phyloP scores from a whole-genome alignment of 1,140 invertebrate species.

The Samia ricini region DNA sequence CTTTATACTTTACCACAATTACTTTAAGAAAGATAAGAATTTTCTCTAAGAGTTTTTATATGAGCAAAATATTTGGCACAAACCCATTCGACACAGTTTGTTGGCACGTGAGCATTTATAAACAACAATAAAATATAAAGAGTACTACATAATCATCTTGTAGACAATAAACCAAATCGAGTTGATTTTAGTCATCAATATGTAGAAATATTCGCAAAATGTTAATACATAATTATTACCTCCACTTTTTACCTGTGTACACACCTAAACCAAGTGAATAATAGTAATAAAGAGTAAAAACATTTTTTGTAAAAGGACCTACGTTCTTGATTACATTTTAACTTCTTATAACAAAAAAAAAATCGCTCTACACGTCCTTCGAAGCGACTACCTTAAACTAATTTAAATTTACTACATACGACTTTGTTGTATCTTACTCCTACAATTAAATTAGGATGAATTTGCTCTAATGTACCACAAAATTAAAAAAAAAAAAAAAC shows the following conservation, averaged over 20 bases:
- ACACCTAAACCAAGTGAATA: too few species aligned
- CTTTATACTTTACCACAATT: conserved; percentile 1
- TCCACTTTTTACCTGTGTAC: too few species aligned
- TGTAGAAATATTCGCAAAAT: too few species aligned
- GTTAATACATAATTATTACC: too few species aligned
- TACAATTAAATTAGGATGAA: background rate
- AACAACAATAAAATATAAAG: background rate
- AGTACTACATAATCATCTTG: background rate
- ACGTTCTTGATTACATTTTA: too few species aligned
- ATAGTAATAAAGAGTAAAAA: too few species aligned
- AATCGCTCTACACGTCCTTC: background rate
- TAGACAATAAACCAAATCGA: background rate
- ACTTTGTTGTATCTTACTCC: background rate
- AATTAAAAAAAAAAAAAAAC: background rate
- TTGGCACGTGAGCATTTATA: conserved; percentile 3
- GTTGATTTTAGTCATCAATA: too few species aligned
- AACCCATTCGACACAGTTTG: background rate
- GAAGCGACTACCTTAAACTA: background rate
- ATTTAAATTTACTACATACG: background rate
- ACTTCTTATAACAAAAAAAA: too few species aligned
- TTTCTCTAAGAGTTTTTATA: conserved; percentile 1
- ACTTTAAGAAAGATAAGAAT: conserved; percentile 1
- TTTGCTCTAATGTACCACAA: background rate
- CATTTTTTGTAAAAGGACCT: too few species aligned
- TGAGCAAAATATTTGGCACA: conserved; percentile 14